Percentiles rank a stretch among this genome's conserved stretches.
These are phyloP conservation scores for Esox masquinongy DNA, from an alignment of 2,797 vertebrate genomes.

Conservation along the genomic window DNA sequence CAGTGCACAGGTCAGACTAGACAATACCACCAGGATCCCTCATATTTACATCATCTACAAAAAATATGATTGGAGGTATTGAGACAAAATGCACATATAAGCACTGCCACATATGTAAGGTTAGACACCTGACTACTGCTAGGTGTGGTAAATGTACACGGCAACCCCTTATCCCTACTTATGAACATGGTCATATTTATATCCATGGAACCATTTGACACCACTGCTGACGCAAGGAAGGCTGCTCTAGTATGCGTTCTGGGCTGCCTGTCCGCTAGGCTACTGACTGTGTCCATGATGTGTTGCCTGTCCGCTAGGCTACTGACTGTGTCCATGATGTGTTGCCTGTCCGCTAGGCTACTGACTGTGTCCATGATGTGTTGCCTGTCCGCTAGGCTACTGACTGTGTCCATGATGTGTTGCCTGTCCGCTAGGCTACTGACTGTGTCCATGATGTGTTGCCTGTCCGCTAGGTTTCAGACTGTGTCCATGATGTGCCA, in stretches of 20 bases:
- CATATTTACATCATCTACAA: constrained; percentile 39
- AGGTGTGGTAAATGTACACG: constrained; percentile 70
- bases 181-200: constrained; percentile 75
- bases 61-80: background rate
- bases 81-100: constrained; percentile 54
- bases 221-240: constrained; percentile 72
- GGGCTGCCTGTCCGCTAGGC: too few relatives aligned
- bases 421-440: too few relatives aligned
- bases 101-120: constrained; percentile 62
- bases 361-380: too few relatives aligned
- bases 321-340: too few relatives aligned
- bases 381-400: too few relatives aligned
- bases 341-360: too few relatives aligned
- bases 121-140: constrained; percentile 59
- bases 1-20: constrained; percentile 6
- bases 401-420: too few relatives aligned
- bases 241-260: constrained; percentile 6
- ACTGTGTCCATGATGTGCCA: too few relatives aligned
- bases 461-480: too few relatives aligned
- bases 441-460: too few relatives aligned
- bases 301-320: background rate
- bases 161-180: constrained; percentile 60
- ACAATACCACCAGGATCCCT: background rate
- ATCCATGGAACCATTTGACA: constrained; percentile 71
- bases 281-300: background rate